Base-by-base conservation (phyloP, 2,888 invertebrate species). In the Stenodera caucasica region DNA sequence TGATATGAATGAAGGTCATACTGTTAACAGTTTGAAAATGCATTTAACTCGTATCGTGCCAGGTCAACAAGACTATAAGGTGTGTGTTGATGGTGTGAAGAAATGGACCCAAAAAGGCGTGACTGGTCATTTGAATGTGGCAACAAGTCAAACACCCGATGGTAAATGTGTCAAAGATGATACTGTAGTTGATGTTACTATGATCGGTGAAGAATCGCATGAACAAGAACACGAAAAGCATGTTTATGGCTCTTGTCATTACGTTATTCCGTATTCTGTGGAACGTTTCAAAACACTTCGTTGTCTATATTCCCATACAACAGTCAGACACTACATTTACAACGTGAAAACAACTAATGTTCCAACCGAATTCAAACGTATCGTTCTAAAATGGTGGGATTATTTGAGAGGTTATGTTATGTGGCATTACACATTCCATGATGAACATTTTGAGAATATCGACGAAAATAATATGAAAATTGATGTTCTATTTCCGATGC, bases 1-100 rank as follows among this genome's bases (percentile, higher is more conserved):
- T 12, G 72, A 78, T 9, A 30, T 74, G 21, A 73, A 75, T 53
- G 60, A 70, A 21, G 79, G 75, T 8, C 78, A 79, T 57, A 61
- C 70, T 6, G 40, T 60, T 15, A 77, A 76, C 33, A 72, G 60
- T 40, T 9, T 76, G 4, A 75, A 77, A 63, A 40, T 77, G 32
- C 69, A 72, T 14, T 33, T 81, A 6, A 78, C 72, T 2, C 72
- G 77, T 49, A 66, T 61, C 4, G 70, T 73, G 15, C 77, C 78
- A 1, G 78, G 73, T 29, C 71, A 79, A 61, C 71, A 74, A 50
- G 75, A 79, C 53, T 70, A 74, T 18, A 77, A 77, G 72, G 70
- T 81, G 15, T 81, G 81, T 64, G 30, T 81, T n/a, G 77, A 79
- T n/a, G 77, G 69, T 3, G 70, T 68, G 18, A 75, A 77, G 58